Percentiles rank a stretch among this genome's conserved stretches.
Conservation (phyloP, 2,888 invertebrate species). For the Lepidochrysops patricia region DNA sequence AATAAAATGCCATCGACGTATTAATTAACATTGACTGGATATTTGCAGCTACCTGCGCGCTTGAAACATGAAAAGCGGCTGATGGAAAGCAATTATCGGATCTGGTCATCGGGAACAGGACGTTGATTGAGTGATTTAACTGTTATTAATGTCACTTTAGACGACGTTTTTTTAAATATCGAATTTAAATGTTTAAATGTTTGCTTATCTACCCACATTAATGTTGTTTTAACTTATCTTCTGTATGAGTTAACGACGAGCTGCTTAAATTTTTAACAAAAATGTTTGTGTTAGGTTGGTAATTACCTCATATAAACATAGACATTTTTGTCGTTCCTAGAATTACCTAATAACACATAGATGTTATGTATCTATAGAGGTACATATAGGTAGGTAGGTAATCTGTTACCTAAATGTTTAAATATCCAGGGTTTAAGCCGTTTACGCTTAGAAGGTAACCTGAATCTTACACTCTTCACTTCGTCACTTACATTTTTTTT, state of each 20-base stretch:
- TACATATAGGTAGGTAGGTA: too few species aligned
- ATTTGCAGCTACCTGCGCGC: background rate
- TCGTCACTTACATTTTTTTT: too few species aligned
- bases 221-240: background rate
- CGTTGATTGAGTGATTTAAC: constrained; percentile 14
- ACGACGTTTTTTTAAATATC: background rate
- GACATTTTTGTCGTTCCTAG: too few species aligned
- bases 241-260: background rate
- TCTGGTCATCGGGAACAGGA: constrained; percentile 5
- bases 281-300: too few species aligned
- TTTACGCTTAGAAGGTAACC: too few species aligned
- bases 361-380: too few species aligned
- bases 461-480: too few species aligned
- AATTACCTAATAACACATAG: too few species aligned
- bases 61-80: constrained; percentile 5
- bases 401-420: too few species aligned
- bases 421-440: too few species aligned
- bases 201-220: background rate
- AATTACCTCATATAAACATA: too few species aligned
- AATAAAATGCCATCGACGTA: background rate
- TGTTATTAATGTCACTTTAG: constrained; percentile 13
- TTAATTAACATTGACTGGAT: constrained; percentile 5
- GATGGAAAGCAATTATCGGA: constrained; percentile 14
- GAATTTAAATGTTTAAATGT: background rate
- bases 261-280: background rate